Conservation (phyloP, 2,888 invertebrate genomes). For the Monoplex corrugatus region DNA sequence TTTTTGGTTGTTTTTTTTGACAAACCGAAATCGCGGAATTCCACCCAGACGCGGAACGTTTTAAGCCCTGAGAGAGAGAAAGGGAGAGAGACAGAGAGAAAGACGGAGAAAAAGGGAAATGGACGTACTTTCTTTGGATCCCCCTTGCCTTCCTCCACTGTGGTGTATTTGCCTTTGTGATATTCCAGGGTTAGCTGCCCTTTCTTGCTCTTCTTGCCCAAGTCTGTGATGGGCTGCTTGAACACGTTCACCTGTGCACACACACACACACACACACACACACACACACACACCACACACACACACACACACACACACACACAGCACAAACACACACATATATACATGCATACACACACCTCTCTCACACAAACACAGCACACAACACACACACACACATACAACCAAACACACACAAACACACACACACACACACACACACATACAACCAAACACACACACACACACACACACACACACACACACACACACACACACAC, state of each 20-base stretch:
- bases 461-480: not conserved
- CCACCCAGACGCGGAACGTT: no score
- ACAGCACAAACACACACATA: not conserved
- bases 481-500: not conserved
- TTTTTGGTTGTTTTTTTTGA: no score
- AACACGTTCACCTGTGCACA: constrained; percentile 81
- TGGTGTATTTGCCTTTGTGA: constrained; percentile 70
- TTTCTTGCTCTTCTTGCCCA: constrained; percentile 83
- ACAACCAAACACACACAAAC: not conserved
- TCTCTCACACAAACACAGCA: no score
- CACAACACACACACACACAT: not conserved
- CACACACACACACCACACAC: not conserved
- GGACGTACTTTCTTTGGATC: constrained; percentile 75
- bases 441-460: not conserved
- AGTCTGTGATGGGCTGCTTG: constrained; percentile 83
- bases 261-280: not conserved
- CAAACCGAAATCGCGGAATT: no score
- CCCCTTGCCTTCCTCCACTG: constrained; percentile 80
- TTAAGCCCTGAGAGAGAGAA: no score
- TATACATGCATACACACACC: not conserved
- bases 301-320: not conserved
- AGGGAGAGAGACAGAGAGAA: no score
- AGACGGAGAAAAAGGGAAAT: not conserved
- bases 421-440: not conserved
- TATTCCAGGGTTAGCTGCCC: constrained; percentile 81